phyloP scores from a whole-genome alignment of 2,888 invertebrate species.

The Apoda limacodes region DNA sequence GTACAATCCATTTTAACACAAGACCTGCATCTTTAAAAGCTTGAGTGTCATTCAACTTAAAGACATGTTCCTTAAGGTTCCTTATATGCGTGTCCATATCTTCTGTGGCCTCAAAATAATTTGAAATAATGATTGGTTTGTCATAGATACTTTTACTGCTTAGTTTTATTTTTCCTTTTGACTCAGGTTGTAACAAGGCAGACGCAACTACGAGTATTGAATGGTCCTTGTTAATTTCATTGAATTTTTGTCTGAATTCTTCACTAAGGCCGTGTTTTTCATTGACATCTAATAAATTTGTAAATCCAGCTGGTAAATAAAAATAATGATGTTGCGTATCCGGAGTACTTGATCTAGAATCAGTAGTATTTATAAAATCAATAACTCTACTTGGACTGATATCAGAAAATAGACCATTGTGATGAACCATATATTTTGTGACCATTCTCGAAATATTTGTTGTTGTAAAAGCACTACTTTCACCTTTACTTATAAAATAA shows the following conservation, averaged over 20 bases:
- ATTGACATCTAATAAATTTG: slow-evolving; percentile 7
- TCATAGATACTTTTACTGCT: slow-evolving; percentile 31
- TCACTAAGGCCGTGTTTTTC: slow-evolving; percentile 5
- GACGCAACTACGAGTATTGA: slow-evolving; percentile 14
- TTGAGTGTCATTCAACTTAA: slow-evolving; percentile 29
- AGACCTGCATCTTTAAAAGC: slow-evolving; percentile 30
- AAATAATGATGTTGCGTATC: slow-evolving; percentile 14
- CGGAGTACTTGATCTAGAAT: slow-evolving; percentile 3
- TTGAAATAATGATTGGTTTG: slow-evolving; percentile 63
- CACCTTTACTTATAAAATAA: slow-evolving; percentile 6
- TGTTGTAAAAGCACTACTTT: not conserved
- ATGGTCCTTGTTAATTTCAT: slow-evolving; percentile 15
- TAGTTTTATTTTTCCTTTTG: slow-evolving; percentile 48
- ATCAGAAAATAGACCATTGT: slow-evolving; percentile 7
- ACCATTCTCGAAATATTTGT: too few relatives aligned
- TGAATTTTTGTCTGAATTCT: slow-evolving; percentile 11
- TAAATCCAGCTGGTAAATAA: slow-evolving; percentile 3
- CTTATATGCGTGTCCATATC: slow-evolving; percentile 37
- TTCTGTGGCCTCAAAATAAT: slow-evolving; percentile 55
- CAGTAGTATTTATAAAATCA: slow-evolving; percentile 11
- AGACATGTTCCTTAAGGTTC: slow-evolving; percentile 26
- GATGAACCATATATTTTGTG: slow-evolving; percentile 18
- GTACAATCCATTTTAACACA: slow-evolving; percentile 25
- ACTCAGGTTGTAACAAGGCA: slow-evolving; percentile 27
- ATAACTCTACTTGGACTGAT: slow-evolving; percentile 10